Evolutionary conservation across 2,113 vertebrate genomes (phyloP), one percentile per base, ranked within the genome.

Genomic region (Ellobius talpinus): DNA sequence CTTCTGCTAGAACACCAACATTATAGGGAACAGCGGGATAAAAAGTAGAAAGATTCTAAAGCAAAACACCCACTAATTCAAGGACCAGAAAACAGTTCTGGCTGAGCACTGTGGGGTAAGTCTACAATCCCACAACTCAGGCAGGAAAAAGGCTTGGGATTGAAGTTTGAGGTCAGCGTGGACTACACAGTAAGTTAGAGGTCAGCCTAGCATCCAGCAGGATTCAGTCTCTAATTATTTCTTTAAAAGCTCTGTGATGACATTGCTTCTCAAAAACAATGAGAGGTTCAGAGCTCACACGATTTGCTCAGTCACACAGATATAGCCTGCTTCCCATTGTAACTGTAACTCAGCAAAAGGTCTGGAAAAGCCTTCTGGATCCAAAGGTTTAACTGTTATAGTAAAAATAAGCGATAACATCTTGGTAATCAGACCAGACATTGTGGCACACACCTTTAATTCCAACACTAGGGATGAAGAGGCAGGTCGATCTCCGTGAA

Each of bases 311-410:
- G 55, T 39, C 3, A 26, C 36, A 45, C 16, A 84, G 4, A 36
- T 47, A 39, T 70, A 21, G 58, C 23, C 17, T 63, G 31, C 14
- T 90, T 94, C 61, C 61, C 58, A 68, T 7, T 39, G 76, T 0
- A 88, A 63, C 58, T 63, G 31, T 26, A 91, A 95, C n/a, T 79
- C 76, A 61, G 87, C 68, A 50, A 91, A 94, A 78, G 21, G 19
- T 68, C 29, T 90, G 23, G n/a, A 65, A 85, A 96, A 79, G 58
- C 66, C 61, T 94, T 78, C 7, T 81, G 1, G 5, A 50, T 12
- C 24, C n/a, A 89, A 1, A 92, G 26, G 10, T 36, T 76, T 95
- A 77, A 85, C 45, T 45, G 79, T 39, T 26, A 70, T n/a, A 42
- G 68, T 45, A 77, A 89, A 6, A 86, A 74, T 50, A 86, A 93